Evolutionary conservation across 2,797 vertebrate genomes (phyloP).

Genomic region (Acanthiza pusilla): DNA sequence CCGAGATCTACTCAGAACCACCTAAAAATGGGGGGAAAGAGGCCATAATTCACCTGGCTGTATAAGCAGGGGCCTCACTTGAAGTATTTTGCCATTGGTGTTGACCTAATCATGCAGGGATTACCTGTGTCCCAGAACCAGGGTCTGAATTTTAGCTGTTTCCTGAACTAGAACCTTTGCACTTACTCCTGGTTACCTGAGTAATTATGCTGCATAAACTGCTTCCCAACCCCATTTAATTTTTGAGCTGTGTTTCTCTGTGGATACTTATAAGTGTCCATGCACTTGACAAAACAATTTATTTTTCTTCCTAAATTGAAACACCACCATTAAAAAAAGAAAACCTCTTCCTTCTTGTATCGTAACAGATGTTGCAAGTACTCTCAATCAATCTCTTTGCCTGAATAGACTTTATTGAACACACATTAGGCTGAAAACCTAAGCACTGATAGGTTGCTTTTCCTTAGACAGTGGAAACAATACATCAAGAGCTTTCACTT

Average conservation of each 20-base stretch:
- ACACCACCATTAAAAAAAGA: background rate
- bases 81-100: background rate
- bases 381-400: background rate
- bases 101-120: background rate
- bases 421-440: background rate
- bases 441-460: background rate
- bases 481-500: conserved; percentile 43
- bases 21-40: background rate
- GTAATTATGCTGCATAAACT: background rate
- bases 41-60: background rate
- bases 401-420: background rate
- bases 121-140: background rate
- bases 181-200: background rate
- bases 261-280: background rate
- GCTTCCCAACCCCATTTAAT: background rate
- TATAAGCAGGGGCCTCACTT: background rate
- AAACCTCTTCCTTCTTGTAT: background rate
- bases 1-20: background rate
- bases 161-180: background rate
- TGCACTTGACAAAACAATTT: background rate
- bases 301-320: background rate
- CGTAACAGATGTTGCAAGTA: background rate
- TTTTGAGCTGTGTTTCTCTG: background rate
- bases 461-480: conserved; percentile 21
- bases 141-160: background rate